Base-by-base conservation (phyloP, 1,140 invertebrate species). In the Hormaphis cornu region DNA sequence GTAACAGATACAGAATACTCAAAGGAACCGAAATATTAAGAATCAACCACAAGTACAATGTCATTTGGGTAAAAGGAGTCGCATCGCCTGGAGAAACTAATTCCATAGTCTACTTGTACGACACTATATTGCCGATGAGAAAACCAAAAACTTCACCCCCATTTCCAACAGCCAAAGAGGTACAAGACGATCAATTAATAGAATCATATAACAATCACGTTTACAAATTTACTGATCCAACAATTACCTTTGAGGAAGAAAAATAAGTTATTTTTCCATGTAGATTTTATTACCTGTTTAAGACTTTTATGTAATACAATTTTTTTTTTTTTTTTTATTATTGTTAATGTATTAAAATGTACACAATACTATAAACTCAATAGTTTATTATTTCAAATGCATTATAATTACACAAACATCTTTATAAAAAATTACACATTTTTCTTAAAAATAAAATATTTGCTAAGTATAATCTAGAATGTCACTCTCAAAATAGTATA, bases 21-120 rank as follows among this genome's bases (percentile, higher is more conserved):
- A 82, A 82, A 75, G 94, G 93, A 22, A 54, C 70, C 5, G 75
- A 88, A 85, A 88, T 98, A 73, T 83, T 89, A 77, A 83, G 95
- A 72, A 93, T 97, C 42, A 96, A 98, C 77, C 93, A 89, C 14
- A 92, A 94, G 76, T 88, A 94, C 76, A 97, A 97, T 82, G 86
- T 97, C 0, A 81, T 98, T 22, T 98, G 89, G 83, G 86, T 96
- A 10, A 78, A 83, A 72, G 93, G 93, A n/a, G 82, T 83, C 9
- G 83, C 80, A 33, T 82, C 95, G 71, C 89, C 94, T 42, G 95
- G 95, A 10, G 84, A 85, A 74, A 87, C 83, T 1, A 90, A 91
- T 76, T 83, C 83, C n/a, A 85, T 89, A 74, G 86, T 91, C 16
- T 86, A 89, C 73, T 81, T 97, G 54, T 90, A 85, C 74, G 95